phyloP scores from a whole-genome alignment of 2,888 invertebrate species.

The Epistrophe eligans region DNA sequence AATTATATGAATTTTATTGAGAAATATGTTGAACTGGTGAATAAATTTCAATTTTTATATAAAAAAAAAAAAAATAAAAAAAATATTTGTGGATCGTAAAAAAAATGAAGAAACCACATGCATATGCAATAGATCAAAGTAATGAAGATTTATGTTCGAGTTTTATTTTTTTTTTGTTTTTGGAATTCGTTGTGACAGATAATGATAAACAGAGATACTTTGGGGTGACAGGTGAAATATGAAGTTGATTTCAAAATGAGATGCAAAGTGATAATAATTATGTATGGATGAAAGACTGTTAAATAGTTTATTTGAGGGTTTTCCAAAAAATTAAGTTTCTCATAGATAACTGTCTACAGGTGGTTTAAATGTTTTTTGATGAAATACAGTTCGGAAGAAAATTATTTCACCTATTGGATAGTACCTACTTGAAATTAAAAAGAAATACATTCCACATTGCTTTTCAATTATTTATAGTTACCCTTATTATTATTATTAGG shows the following conservation, averaged over 20 bases:
- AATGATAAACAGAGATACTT: neutral
- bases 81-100: neutral
- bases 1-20: conserved; percentile 12
- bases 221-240: conserved; percentile 16
- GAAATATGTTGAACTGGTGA: neutral
- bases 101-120: conserved; percentile 1
- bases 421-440: too few species aligned
- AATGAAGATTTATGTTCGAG: conserved; percentile 13
- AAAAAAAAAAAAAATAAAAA: neutral
- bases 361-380: neutral
- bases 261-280: neutral
- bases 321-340: neutral
- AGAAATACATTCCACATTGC: neutral
- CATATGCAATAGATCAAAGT: conserved; percentile 7
- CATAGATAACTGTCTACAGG: neutral
- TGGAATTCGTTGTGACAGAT: neutral
- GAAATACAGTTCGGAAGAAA: too few species aligned
- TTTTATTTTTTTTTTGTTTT: neutral
- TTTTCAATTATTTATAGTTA: neutral
- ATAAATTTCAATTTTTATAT: conserved; percentile 14
- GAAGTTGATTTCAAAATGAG: neutral
- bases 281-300: too few species aligned
- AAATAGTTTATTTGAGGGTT: neutral
- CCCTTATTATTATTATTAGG: too few species aligned
- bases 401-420: too few species aligned